Conservation (phyloP, 2,113 vertebrate species). For the Cheirogaleus medius region DNA sequence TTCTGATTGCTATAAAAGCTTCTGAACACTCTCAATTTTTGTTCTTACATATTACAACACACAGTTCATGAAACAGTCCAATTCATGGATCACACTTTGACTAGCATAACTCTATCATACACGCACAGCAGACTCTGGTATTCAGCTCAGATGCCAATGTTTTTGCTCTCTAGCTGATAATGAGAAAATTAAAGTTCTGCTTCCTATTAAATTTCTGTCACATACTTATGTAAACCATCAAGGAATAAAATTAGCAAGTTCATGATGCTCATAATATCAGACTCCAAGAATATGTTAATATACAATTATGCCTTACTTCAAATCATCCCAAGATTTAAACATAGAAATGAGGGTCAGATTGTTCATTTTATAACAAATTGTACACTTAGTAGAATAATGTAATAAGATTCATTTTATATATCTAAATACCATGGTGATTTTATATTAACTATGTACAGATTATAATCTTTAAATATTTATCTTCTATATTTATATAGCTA, state of each 20-base stretch:
- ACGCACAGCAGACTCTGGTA: not conserved
- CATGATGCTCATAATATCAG: not conserved
- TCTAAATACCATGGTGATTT: not conserved
- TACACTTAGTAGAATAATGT: not conserved
- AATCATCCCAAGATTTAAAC: not conserved
- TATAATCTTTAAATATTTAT: not conserved
- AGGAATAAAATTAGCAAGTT: constrained; percentile 2
- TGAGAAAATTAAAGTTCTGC: not conserved
- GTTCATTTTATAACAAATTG: not conserved
- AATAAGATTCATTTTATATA: not conserved
- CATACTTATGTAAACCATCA: not conserved
- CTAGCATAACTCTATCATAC: not conserved
- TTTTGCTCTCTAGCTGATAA: not conserved
- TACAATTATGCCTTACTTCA: not conserved
- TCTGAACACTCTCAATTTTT: not conserved
- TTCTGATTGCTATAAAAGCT: not conserved
- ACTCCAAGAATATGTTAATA: not conserved
- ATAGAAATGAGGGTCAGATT: not conserved
- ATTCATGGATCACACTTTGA: not conserved
- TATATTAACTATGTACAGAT: not conserved
- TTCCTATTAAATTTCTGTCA: not conserved
- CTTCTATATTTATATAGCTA: not conserved
- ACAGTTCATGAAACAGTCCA: not conserved
- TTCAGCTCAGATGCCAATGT: not conserved
- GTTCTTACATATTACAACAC: not conserved